Base-by-base conservation (phyloP, 2,888 invertebrate genomes). In the Caenorhabditis sulstoni region DNA sequence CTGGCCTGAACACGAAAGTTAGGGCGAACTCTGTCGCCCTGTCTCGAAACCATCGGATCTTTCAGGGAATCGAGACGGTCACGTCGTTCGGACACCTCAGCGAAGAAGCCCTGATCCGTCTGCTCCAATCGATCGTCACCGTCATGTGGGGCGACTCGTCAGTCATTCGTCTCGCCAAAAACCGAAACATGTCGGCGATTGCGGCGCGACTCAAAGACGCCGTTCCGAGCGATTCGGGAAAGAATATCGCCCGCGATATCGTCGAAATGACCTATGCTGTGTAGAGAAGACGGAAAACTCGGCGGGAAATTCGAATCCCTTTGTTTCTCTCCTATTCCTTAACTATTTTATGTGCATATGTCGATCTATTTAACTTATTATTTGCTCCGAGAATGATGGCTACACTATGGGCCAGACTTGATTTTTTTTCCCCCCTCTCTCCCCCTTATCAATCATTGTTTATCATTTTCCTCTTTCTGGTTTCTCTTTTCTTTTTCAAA, bases 51-150 rank as follows among this genome's bases (percentile, higher is more conserved):
- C n/a, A n/a, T n/a, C n/a, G n/a, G n/a, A n/a, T 52, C 45, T 37
- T 55, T 73, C 53, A 77, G 71, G 74, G 45, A 52, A 50, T 84
- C 37, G 86, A 86, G 45, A 41, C 37, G 1, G 55, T 81, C 16
- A 22, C 45, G 8, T 83, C 84, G 3, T 84, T 83, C 23, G 82
- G 84, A 20, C 64, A 44, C 8, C 14, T 73, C 8, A 41, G 77
- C 37, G 79, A 84, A 52, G 78, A 75, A 90, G 94, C 95, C 0
- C 93, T 94, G 73, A 95, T 93, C 91, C 93, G 95, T 89, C 92
- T 93, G 23, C 92, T 95, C 18, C 94, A 95, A 18, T 94, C 94
- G 0, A 91, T 95, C 37, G 95, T 95, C 55, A 95, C 95, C 0
- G 90, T 95, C 16, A 86, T 92, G 59, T 87, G 88, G 78, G 90